Conservation (phyloP, 1,140 invertebrate species). For the Anastrepha ludens region DNA sequence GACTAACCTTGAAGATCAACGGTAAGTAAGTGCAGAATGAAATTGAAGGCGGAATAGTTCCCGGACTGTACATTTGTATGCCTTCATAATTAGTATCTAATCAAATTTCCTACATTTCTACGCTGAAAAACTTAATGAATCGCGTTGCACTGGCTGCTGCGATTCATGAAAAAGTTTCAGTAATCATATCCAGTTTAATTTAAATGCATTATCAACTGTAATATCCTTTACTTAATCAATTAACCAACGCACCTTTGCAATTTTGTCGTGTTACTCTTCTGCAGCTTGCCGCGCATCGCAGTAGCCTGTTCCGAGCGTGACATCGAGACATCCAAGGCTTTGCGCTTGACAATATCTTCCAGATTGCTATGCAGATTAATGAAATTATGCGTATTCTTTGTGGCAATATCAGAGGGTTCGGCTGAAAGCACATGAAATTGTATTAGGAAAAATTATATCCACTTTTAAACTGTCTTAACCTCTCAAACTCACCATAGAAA, state of each 20-base stretch:
- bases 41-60: too few species aligned
- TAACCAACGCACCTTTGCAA: slow-evolving; percentile 69
- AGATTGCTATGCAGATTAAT: slow-evolving; percentile 73
- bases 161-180: too few species aligned
- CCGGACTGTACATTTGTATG: too few species aligned
- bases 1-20: too few species aligned
- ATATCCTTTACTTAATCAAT: neutral
- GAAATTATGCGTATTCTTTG: slow-evolving; percentile 71
- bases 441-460: neutral
- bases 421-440: slow-evolving; percentile 58
- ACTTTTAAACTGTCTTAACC: neutral
- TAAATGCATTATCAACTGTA: too few species aligned
- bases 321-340: slow-evolving; percentile 83
- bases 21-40: too few species aligned
- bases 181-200: too few species aligned
- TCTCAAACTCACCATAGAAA: slow-evolving; percentile 79
- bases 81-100: too few species aligned
- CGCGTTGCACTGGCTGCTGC: too few species aligned
- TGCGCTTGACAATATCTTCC: slow-evolving; percentile 72
- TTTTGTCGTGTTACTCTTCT: slow-evolving; percentile 75
- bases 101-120: too few species aligned
- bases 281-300: slow-evolving; percentile 89
- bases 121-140: too few species aligned
- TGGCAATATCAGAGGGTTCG: slow-evolving; percentile 67
- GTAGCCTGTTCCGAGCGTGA: slow-evolving; percentile 86